Percentiles rank a stretch among this genome's conserved stretches.
These are phyloP conservation scores for Troides oblongomaculatus DNA, from an alignment of 2,888 invertebrate genomes.

Conservation along the genomic window DNA sequence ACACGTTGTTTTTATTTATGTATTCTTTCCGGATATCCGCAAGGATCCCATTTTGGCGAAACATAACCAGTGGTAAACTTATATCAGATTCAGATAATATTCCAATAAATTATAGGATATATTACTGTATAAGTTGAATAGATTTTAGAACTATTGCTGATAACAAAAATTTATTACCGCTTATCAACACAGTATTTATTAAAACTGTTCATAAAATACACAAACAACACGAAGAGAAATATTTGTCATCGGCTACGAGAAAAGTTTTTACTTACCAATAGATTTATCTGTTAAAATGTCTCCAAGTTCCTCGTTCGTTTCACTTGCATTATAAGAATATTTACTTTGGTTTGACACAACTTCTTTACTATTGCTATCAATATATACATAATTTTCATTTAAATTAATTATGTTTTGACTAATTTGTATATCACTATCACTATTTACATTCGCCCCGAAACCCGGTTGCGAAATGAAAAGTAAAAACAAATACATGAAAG, in stretches of 20 bases:
- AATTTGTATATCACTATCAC: constrained; percentile 41
- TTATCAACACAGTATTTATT: too few species aligned
- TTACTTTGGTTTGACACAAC: constrained; percentile 45
- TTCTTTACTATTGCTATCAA: constrained; percentile 35
- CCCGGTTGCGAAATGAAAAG: constrained; percentile 54
- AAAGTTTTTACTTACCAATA: constrained; percentile 17
- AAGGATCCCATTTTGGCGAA: too few species aligned
- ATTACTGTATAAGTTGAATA: too few species aligned
- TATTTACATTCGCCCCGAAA: constrained; percentile 46
- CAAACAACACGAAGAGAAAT: background rate
- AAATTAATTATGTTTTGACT: constrained; percentile 36
- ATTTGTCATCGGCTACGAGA: background rate
- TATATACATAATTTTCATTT: constrained; percentile 44
- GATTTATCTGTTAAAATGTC: constrained; percentile 3
- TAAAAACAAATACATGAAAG: constrained; percentile 57
- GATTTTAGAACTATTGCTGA: too few species aligned
- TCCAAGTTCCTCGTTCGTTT: background rate
- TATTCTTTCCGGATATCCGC: too few species aligned
- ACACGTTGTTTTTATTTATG: too few species aligned
- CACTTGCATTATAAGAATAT: constrained; percentile 22
- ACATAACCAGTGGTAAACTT: too few species aligned
- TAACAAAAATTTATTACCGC: too few species aligned
- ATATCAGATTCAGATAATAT: too few species aligned
- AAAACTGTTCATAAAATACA: background rate
- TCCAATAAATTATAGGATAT: too few species aligned